Conservation (phyloP, 2,113 vertebrate species). For the Aix galericulata region DNA sequence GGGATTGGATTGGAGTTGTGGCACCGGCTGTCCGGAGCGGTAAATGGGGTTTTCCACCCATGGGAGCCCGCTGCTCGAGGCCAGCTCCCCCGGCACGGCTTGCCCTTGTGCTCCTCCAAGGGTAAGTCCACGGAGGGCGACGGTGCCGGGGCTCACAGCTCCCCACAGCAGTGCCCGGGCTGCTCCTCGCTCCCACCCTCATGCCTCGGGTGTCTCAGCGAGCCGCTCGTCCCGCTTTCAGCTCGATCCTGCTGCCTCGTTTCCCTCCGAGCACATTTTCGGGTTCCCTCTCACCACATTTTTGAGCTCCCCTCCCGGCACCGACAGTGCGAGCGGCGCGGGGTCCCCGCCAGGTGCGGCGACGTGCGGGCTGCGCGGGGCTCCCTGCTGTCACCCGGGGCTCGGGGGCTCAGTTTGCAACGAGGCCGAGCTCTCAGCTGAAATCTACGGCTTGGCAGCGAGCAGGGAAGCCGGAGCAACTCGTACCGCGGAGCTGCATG, state of each 20-base stretch:
- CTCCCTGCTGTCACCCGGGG: background rate
- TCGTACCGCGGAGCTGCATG: background rate
- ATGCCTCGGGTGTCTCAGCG: fast-evolving
- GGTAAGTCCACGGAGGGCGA: background rate
- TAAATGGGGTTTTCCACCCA: no score
- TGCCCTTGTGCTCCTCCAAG: background rate
- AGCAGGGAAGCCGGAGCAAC: background rate
- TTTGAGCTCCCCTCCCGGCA: background rate
- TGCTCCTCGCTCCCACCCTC: background rate
- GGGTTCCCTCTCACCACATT: background rate
- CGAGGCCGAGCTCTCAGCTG: background rate
- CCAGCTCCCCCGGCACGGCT: background rate
- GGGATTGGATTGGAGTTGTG: background rate
- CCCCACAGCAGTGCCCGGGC: background rate
- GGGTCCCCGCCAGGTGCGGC: fast-evolving
- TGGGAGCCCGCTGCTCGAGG: background rate
- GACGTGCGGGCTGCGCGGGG: background rate
- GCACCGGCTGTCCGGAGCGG: background rate
- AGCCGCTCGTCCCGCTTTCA: background rate
- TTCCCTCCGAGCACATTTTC: background rate
- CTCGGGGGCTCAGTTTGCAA: background rate
- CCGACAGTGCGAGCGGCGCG: background rate
- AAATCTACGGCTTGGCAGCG: background rate
- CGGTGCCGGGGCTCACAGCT: background rate
- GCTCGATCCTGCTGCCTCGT: background rate